A percentile compares a stretch with the other conserved stretches of the same genome.
These are phyloP conservation scores for Mormyrops attenuatus DNA, from an alignment of 2,797 vertebrate species.

Conservation along the genomic window DNA sequence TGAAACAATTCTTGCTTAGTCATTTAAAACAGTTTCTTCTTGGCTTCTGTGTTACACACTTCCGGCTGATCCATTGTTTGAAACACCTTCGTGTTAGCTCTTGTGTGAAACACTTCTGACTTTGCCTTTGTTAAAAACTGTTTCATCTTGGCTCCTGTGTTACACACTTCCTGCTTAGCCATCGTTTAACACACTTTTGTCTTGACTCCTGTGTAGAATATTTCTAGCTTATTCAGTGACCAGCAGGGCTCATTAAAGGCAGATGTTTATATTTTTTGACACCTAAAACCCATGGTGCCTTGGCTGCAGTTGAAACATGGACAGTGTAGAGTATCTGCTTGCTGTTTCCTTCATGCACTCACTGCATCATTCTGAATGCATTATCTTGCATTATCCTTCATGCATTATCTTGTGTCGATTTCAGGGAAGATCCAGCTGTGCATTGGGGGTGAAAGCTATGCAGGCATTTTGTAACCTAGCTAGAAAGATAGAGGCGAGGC, in stretches of 20 bases:
- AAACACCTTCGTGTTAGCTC: neutral
- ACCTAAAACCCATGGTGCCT: neutral
- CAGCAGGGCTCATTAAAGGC: neutral
- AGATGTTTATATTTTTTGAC: neutral
- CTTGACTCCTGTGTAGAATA: neutral
- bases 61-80: neutral
- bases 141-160: neutral
- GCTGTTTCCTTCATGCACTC: neutral
- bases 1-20: neutral
- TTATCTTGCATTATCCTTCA: neutral
- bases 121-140: neutral
- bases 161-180: neutral
- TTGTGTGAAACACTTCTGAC: neutral
- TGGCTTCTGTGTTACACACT: neutral
- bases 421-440: conserved; percentile 2
- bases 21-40: neutral
- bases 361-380: neutral
- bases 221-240: neutral
- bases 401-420: neutral
- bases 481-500: neutral
- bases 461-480: neutral
- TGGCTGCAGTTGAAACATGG: neutral
- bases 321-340: neutral
- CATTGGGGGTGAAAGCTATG: neutral
- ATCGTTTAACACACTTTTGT: neutral